Base-by-base conservation (phyloP, 1,140 invertebrate species). In the Acyrthosiphon pisum region DNA sequence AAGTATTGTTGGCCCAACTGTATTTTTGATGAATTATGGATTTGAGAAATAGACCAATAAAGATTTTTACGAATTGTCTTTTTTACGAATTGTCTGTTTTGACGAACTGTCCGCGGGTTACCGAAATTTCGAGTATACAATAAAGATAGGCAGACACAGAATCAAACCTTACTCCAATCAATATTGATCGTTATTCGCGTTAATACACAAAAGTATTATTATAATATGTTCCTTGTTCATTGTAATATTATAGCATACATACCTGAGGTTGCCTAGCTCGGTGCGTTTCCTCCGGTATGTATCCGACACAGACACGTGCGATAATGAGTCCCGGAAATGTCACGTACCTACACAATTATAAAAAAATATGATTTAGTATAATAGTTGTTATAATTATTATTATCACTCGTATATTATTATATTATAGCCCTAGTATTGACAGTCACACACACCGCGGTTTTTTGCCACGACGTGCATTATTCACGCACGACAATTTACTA, bases 251-350 rank as follows among this genome's bases (percentile, higher is more conserved):
- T 76, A 35, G 2, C 14, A 20, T 53, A 83, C n/a, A 83, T 83
- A 83, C 81, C 76, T 41, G 1, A 41, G 81, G 1, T 8, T 8
- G 35, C 35, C 41, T 41, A 23, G 41, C 81, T 83, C 81, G 30
- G 35, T 41, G n/a, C 35, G 35, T 83, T 83, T 83, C 22, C 37
- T 83, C 81, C 22, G 81, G n/a, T 35, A 60, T 60, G 56, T 30
- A 60, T 26, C 56, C 56, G 18, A 20, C 83, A 44, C 83, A 86
- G 37, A 86, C 37, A 86, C 37, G 23, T 22, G 23, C 83, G 83
- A 86, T 86, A 86, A 44, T 86, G 83, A 86, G 83, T 86, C 83
- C 23, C 41, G 41, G 37, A 26, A 86, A 41, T 86, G 83, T 86
- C 83, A 86, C 83, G 83, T 86, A 53, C 20, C 50, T 53, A 23